A percentile compares a stretch with the other conserved stretches of the same genome.
phyloP scores from a whole-genome alignment of 1,140 invertebrate genomes.

The Grapholita molesta region DNA sequence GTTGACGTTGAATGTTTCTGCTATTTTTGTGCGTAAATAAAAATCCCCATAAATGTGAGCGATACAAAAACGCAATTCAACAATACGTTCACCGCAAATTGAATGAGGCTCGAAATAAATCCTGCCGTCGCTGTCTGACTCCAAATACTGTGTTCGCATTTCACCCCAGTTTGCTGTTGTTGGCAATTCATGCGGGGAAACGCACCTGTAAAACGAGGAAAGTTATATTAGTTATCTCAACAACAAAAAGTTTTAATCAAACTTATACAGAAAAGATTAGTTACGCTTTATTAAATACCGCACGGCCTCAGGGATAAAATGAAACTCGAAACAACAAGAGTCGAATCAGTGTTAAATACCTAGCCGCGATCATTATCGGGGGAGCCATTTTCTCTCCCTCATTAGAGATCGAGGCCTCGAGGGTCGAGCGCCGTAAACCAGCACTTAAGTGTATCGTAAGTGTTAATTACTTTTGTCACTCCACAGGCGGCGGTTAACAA shows the following conservation, averaged over 20 bases:
- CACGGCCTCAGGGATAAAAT: constrained; percentile 24
- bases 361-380: constrained; percentile 46
- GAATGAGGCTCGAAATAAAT: constrained; percentile 73
- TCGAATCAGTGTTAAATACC: constrained; percentile 36
- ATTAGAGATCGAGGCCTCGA: constrained; percentile 41
- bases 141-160: constrained; percentile 40
- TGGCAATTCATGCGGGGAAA: constrained; percentile 49
- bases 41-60: constrained; percentile 29
- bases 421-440: constrained; percentile 56
- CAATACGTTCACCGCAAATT: constrained; percentile 71
- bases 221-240: constrained; percentile 7
- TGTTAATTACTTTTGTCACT: constrained; percentile 73
- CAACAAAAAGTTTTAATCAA: neutral
- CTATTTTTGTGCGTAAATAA: neutral
- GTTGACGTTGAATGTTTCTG: neutral
- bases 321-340: constrained; percentile 38
- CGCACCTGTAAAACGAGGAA: constrained; percentile 12
- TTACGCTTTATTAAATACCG: neutral
- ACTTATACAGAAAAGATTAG: neutral
- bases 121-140: constrained; percentile 64
- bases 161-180: constrained; percentile 58
- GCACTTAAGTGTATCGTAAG: constrained; percentile 63
- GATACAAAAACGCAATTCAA: constrained; percentile 63
- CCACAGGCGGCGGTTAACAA: constrained; percentile 58
- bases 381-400: constrained; percentile 41